A percentile compares a stretch with the other conserved stretches of the same genome.
These are phyloP conservation scores for Menura novaehollandiae DNA, from an alignment of 2,113 vertebrate species.

Conservation along the genomic window DNA sequence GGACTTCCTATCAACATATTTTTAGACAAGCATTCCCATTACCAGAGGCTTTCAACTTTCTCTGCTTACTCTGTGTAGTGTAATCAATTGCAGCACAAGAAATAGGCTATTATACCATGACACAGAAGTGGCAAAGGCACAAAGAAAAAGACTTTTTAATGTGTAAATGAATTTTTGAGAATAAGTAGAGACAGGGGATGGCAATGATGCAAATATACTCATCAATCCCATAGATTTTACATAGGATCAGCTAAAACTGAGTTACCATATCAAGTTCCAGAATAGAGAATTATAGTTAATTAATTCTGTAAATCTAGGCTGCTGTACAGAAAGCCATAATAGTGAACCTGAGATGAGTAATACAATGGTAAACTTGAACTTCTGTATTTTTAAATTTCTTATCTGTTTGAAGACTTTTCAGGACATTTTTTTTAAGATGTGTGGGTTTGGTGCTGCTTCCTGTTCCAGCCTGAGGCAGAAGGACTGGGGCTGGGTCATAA, in stretches of 20 bases:
- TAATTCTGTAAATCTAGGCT: not conserved
- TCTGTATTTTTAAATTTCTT: not conserved
- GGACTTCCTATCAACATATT: not conserved
- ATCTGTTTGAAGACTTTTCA: not conserved
- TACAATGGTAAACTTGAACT: not conserved
- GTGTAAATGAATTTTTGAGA: not conserved
- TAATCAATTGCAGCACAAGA: not conserved
- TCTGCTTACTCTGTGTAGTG: not conserved
- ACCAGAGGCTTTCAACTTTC: not conserved
- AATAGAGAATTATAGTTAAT: not conserved
- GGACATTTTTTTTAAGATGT: not conserved
- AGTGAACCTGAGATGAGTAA: not conserved
- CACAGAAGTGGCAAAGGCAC: not conserved
- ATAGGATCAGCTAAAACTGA: not conserved
- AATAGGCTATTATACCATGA: not conserved
- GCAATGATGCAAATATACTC: not conserved
- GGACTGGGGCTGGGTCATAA: not conserved
- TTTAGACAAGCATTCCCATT: not conserved
- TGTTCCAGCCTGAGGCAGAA: not conserved
- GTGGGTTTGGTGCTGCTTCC: not conserved
- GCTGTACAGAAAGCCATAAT: not conserved
- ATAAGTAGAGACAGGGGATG: not conserved
- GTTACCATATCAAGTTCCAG: not conserved
- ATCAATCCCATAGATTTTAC: constrained; percentile 5
- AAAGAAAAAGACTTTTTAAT: not conserved